Conservation (phyloP, 2,113 vertebrate genomes). For the Dipodomys spectabilis region DNA sequence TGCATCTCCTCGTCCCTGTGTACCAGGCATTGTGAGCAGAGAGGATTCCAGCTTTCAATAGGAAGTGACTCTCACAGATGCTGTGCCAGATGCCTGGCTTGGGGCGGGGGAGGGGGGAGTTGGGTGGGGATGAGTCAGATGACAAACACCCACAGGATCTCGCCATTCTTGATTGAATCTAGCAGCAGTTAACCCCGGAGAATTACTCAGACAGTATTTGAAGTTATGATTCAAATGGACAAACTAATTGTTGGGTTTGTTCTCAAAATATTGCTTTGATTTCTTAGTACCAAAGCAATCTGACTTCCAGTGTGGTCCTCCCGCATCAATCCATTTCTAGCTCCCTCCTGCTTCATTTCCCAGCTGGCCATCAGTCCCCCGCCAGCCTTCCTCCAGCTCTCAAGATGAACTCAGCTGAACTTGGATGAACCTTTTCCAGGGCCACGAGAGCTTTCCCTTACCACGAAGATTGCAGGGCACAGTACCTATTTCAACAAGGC, state of each 20-base stretch:
- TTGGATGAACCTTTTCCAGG: neutral
- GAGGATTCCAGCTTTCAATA: neutral
- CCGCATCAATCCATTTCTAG: neutral
- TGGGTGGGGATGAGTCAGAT: constrained; percentile 11
- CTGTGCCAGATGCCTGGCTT: neutral
- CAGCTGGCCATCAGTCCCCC: neutral
- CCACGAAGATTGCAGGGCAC: neutral
- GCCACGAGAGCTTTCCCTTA: neutral
- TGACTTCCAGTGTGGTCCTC: constrained; percentile 37
- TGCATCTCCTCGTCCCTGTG: neutral
- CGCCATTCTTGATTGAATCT: neutral
- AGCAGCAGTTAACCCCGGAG: neutral
- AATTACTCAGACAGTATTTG: constrained; percentile 54
- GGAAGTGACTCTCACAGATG: neutral
- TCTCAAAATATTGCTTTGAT: constrained; percentile 67
- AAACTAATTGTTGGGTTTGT: constrained; percentile 44
- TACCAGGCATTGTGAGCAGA: neutral
- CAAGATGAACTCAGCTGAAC: neutral
- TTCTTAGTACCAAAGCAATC: constrained; percentile 43
- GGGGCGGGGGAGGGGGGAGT: too few species aligned
- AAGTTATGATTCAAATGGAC: constrained; percentile 47
- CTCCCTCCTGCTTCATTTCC: neutral
- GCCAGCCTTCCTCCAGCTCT: neutral
- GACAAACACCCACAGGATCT: neutral
- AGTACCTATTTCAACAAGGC: neutral